Percentiles rank a stretch among this genome's conserved stretches.
Evolutionary conservation across 2,888 invertebrate genomes (phyloP).

Genomic region (Cacoxenus indagator): DNA sequence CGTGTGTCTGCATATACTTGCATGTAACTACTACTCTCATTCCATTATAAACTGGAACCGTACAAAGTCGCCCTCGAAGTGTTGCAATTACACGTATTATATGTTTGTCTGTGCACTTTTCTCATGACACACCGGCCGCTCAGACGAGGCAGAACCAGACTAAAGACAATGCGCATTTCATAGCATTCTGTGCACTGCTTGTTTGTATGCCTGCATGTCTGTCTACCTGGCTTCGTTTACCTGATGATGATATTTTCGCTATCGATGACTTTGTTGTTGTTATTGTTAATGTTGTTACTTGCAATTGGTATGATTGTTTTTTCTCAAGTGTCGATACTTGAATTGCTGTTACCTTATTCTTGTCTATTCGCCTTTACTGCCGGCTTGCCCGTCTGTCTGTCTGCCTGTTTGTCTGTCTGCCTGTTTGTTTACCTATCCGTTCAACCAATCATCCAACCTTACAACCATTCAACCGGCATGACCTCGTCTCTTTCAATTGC

Average conservation of each 20-base stretch:
- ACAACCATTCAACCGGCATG: no score
- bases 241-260: no score
- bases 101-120: not conserved
- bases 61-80: not conserved
- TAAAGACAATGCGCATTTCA: not conserved
- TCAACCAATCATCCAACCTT: no score
- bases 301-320: not conserved
- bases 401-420: no score
- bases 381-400: no score
- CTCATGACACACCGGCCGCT: not conserved
- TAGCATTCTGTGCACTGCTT: no score
- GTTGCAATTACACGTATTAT: slow-evolving; percentile 7
- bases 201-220: no score
- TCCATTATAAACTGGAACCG: not conserved
- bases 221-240: no score
- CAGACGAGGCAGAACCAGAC: not conserved
- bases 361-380: not conserved
- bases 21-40: not conserved
- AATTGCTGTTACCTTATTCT: not conserved
- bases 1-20: not conserved
- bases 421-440: no score
- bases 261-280: no score
- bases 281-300: not conserved
- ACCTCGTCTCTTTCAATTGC: no score
- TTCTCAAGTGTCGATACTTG: not conserved